phyloP scores from a whole-genome alignment of 2,888 invertebrate genomes.

The Antheraea yamamai region DNA sequence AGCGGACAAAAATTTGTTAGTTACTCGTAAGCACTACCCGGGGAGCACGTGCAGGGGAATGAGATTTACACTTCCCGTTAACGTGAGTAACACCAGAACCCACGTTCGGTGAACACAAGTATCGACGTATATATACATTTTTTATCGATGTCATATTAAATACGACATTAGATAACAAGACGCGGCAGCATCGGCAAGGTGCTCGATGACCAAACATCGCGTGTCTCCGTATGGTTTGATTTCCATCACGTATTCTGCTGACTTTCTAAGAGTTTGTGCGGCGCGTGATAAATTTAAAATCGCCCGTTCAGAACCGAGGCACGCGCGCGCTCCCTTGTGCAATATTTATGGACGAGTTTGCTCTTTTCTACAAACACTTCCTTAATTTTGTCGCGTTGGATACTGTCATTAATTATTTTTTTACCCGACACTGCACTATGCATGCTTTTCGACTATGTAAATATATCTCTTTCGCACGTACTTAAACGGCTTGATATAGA shows the following conservation, averaged over 20 bases:
- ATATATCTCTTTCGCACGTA: too few species aligned
- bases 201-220: conserved; percentile 22
- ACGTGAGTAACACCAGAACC: too few species aligned
- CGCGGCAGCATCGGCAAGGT: conserved; percentile 5
- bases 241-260: conserved; percentile 57
- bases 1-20: too few species aligned
- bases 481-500: too few species aligned
- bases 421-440: neutral
- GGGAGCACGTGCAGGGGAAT: too few species aligned
- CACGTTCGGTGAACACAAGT: neutral
- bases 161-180: conserved; percentile 31
- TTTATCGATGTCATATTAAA: conserved; percentile 1
- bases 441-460: too few species aligned
- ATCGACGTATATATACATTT: neutral
- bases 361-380: conserved; percentile 32
- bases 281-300: conserved; percentile 40
- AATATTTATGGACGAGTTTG: conserved; percentile 38
- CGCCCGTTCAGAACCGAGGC: conserved; percentile 40
- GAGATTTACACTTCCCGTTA: too few species aligned
- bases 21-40: too few species aligned
- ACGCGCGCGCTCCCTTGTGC: conserved; percentile 46
- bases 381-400: conserved; percentile 20
- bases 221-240: conserved; percentile 36
- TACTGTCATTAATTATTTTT: neutral
- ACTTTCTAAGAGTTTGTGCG: conserved; percentile 53